phyloP scores from a whole-genome alignment of 1,140 invertebrate genomes.

The Drosophila mayri region DNA sequence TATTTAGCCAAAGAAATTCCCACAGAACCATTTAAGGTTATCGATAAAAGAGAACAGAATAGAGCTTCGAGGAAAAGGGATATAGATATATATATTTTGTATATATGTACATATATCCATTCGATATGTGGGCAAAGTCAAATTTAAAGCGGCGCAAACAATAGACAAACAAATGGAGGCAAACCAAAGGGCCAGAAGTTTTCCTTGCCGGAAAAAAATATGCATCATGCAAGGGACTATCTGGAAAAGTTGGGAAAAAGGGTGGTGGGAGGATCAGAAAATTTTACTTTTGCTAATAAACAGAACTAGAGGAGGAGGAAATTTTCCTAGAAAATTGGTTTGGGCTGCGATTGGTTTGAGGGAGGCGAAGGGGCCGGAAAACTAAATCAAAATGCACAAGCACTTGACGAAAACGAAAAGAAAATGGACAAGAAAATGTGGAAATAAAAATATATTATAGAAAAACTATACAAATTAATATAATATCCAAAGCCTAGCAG shows the following conservation, averaged over 20 bases:
- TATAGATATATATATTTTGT: neutral
- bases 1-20: conserved; percentile 49
- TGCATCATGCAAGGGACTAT: conserved; percentile 1
- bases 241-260: conserved; percentile 6
- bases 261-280: neutral
- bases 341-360: conserved; percentile 23
- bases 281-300: conserved; percentile 57
- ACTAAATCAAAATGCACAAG: conserved; percentile 32
- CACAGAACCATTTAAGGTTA: conserved; percentile 49
- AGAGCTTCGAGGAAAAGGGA: neutral
- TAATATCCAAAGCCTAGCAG: neutral
- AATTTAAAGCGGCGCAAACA: conserved; percentile 44
- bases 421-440: neutral
- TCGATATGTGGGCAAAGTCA: conserved; percentile 39
- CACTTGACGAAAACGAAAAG: conserved; percentile 1
- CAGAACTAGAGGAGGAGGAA: conserved; percentile 26
- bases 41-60: conserved; percentile 13
- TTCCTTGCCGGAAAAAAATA: conserved; percentile 6
- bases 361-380: neutral
- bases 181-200: conserved; percentile 32
- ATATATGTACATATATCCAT: conserved; percentile 6
- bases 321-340: conserved; percentile 49
- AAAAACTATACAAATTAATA: neutral
- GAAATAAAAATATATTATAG: neutral
- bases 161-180: conserved; percentile 38